Percentiles rank a stretch among this genome's conserved stretches.
These are phyloP conservation scores for Myotis vivesi DNA, from an alignment of 2,797 vertebrate species.

Conservation along the genomic window DNA sequence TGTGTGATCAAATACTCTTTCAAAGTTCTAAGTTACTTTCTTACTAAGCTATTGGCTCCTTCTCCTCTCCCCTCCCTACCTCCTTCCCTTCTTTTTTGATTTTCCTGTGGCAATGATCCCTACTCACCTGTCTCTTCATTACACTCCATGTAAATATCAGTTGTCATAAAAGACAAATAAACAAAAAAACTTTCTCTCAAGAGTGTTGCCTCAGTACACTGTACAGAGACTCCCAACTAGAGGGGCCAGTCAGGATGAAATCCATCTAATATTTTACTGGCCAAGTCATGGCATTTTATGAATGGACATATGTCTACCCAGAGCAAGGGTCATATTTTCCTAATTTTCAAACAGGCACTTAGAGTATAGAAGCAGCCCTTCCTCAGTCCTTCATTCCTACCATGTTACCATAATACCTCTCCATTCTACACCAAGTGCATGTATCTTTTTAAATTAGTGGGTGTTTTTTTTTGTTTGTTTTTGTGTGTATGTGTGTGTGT, in stretches of 20 bases:
- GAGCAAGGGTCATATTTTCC: background rate
- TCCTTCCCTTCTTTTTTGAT: background rate
- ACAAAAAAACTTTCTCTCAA: background rate
- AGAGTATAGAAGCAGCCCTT: background rate
- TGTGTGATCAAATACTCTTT: background rate
- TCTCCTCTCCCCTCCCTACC: background rate
- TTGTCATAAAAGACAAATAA: background rate
- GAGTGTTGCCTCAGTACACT: background rate
- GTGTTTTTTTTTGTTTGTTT: no score
- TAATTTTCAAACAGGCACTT: background rate
- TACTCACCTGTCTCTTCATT: background rate
- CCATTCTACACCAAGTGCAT: background rate
- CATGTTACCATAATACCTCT: background rate
- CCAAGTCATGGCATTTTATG: background rate
- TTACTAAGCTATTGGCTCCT: background rate
- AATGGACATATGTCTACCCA: background rate
- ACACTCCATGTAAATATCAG: background rate
- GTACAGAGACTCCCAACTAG: background rate
- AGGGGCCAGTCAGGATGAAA: background rate
- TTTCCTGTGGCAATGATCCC: background rate
- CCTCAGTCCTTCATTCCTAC: background rate
- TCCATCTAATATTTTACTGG: background rate
- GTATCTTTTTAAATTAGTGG: background rate
- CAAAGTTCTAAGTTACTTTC: background rate
- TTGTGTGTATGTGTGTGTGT: no score